phyloP scores from a whole-genome alignment of 2,888 invertebrate genomes.

The Eupithecia abbreviata region DNA sequence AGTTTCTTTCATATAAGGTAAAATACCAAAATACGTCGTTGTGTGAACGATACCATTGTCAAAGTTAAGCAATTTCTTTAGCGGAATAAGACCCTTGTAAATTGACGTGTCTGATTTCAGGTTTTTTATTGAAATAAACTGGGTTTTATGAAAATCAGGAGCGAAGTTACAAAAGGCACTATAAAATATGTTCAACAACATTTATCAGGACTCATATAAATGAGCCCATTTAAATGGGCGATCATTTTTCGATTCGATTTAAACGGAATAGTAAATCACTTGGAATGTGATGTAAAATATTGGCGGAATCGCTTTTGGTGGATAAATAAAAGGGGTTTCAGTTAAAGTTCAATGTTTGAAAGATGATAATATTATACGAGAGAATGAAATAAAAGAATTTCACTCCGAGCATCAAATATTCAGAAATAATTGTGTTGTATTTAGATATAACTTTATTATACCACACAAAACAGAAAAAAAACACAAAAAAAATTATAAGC shows the following conservation, averaged over 20 bases:
- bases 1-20: too few species aligned
- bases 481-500: too few species aligned
- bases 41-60: too few species aligned
- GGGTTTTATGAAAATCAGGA: neutral
- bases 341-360: neutral
- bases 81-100: too few species aligned
- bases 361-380: neutral
- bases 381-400: neutral
- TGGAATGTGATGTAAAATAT: constrained; percentile 47
- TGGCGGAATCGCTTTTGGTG: constrained; percentile 34
- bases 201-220: constrained; percentile 31
- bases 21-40: too few species aligned
- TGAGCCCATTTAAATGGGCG: constrained; percentile 42
- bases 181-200: constrained; percentile 17
- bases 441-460: too few species aligned
- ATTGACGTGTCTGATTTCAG: neutral
- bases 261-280: constrained; percentile 40
- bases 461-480: too few species aligned
- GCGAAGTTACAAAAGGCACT: constrained; percentile 5
- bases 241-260: constrained; percentile 46
- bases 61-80: too few species aligned
- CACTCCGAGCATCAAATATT: neutral
- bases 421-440: neutral
- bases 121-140: neutral
- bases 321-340: constrained; percentile 11